A percentile compares a stretch with the other conserved stretches of the same genome.
Evolutionary conservation across 2,888 invertebrate species (phyloP).

Genomic region (Ligdia adustata): DNA sequence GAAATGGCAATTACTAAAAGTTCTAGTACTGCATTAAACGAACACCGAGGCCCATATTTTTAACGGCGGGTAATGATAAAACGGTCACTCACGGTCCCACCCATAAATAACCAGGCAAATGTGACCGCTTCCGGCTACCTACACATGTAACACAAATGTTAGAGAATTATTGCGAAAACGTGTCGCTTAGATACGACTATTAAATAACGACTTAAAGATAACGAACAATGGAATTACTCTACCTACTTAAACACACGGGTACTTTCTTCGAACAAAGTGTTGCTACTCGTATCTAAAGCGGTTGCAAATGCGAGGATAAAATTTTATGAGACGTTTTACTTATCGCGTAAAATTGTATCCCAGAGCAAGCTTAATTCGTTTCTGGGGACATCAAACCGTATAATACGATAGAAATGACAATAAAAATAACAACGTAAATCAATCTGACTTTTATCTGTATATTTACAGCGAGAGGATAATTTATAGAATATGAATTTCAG

Average conservation of each 20-base stretch:
- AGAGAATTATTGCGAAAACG: slow-evolving; percentile 22
- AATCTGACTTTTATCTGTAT: slow-evolving; percentile 8
- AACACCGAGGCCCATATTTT: slow-evolving; percentile 12
- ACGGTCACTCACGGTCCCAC: slow-evolving; percentile 22
- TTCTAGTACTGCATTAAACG: not conserved
- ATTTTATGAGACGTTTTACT: slow-evolving; percentile 21
- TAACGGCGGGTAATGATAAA: slow-evolving; percentile 26
- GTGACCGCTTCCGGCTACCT: slow-evolving; percentile 19
- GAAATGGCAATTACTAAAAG: not conserved
- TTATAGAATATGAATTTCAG: not conserved
- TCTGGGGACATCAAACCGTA: slow-evolving; percentile 11
- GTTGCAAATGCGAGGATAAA: slow-evolving; percentile 9
- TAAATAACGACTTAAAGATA: slow-evolving; percentile 2
- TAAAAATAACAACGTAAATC: slow-evolving; percentile 7
- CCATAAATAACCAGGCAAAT: slow-evolving; percentile 30
- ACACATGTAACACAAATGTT: too few species aligned
- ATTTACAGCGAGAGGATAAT: not conserved
- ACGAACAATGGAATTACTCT: slow-evolving; percentile 5
- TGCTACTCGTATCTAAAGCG: slow-evolving; percentile 9
- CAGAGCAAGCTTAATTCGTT: slow-evolving; percentile 13
- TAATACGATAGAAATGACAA: slow-evolving; percentile 7
- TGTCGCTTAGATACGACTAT: not conserved
- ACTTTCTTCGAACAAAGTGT: slow-evolving; percentile 9
- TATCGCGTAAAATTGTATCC: slow-evolving; percentile 19
- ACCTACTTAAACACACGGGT: not conserved